A percentile compares a stretch with the other conserved stretches of the same genome.
phyloP scores from a whole-genome alignment of 2,797 vertebrate genomes.

The Chaetodon trifasciatus region DNA sequence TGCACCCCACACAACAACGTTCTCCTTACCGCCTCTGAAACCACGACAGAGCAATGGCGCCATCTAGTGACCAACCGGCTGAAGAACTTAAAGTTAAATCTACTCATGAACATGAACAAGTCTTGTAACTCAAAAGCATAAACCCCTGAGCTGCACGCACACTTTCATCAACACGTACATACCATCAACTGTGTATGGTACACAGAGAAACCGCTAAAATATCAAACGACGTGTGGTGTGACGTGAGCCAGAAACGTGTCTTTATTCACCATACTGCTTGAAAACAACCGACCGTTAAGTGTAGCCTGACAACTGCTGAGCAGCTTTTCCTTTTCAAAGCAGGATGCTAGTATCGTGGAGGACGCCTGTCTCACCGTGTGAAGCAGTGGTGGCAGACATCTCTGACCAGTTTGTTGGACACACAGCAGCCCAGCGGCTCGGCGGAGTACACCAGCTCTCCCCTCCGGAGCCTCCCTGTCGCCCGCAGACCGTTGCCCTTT shows the following conservation, averaged over 20 bases:
- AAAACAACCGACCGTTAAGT: too few relatives aligned
- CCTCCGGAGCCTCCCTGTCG: slow-evolving; percentile 57
- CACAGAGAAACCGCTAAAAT: not conserved
- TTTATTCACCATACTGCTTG: too few relatives aligned
- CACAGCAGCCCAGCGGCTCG: slow-evolving; percentile 87
- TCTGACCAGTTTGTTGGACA: slow-evolving; percentile 80
- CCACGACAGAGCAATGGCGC: slow-evolving; percentile 20
- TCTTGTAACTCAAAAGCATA: too few relatives aligned
- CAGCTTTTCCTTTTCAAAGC: not conserved
- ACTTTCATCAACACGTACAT: not conserved
- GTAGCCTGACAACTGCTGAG: not conserved
- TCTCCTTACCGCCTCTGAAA: not conserved
- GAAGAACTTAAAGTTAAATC: not conserved
- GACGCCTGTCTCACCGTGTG: slow-evolving; percentile 83
- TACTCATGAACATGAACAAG: not conserved
- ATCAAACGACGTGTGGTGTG: not conserved
- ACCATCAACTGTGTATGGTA: too few relatives aligned
- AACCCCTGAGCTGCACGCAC: not conserved
- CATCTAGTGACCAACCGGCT: slow-evolving; percentile 51
- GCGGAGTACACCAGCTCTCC: slow-evolving; percentile 86
- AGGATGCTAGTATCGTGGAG: not conserved
- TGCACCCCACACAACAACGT: not conserved
- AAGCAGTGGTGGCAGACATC: slow-evolving; percentile 90
- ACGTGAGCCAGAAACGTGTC: not conserved
- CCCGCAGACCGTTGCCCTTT: slow-evolving; percentile 89